These are phyloP conservation scores for Trachymyrmex septentrionalis DNA, from an alignment of 1,140 invertebrate species.

Conservation along the genomic window DNA sequence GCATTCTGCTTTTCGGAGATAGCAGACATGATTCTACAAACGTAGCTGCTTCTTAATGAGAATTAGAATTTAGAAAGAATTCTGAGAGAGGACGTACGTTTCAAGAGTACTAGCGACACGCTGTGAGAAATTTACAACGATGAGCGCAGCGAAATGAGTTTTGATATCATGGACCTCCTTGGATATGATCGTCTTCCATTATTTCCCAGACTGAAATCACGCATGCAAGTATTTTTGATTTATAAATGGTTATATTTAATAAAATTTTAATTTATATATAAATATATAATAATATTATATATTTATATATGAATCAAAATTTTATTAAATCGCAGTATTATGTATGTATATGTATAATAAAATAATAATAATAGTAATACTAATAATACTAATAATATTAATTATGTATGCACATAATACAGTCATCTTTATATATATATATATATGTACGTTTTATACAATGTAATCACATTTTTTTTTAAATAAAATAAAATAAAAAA, in stretches of 20 bases:
- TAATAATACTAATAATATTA: no score
- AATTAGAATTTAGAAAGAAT: neutral
- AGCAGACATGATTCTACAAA: neutral
- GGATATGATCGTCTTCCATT: neutral
- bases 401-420: no score
- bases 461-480: no score
- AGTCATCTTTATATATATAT: no score
- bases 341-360: no score
- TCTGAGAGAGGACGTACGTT: neutral
- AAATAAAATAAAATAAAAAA: no score
- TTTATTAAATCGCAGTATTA: no score
- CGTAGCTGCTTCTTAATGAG: neutral
- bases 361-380: no score
- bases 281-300: neutral
- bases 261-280: neutral
- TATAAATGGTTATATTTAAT: neutral
- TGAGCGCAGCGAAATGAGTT: slow-evolving; percentile 2
- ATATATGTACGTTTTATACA: no score
- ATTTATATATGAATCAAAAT: no score
- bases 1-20: neutral
- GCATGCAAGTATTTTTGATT: neutral
- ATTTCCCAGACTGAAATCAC: slow-evolving; percentile 29
- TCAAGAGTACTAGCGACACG: neutral
- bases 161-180: neutral
- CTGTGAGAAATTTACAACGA: slow-evolving; percentile 15